These are phyloP conservation scores for Scartelaos histophorus DNA, from an alignment of 2,113 vertebrate genomes.

Conservation along the genomic window DNA sequence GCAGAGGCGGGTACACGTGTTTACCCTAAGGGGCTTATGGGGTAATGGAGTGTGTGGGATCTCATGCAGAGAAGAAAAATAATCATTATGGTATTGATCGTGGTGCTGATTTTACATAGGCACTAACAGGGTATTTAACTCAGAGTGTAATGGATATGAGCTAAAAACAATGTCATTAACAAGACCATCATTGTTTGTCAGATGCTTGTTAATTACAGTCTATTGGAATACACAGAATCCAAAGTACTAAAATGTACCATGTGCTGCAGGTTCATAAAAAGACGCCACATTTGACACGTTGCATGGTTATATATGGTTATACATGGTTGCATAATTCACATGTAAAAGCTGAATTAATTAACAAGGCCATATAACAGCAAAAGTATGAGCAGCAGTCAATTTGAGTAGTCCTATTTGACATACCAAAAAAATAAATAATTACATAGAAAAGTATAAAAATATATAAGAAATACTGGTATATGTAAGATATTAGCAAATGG, in stretches of 20 bases:
- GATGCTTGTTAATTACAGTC: neutral
- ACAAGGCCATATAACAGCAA: too few species aligned
- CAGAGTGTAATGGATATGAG: neutral
- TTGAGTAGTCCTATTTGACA: too few species aligned
- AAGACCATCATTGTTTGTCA: neutral
- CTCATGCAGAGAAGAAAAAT: conserved; percentile 28
- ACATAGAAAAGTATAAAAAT: too few species aligned
- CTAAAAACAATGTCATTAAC: neutral
- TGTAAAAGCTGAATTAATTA: neutral
- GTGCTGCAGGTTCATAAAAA: too few species aligned
- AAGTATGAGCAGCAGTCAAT: too few species aligned
- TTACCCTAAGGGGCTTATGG: neutral
- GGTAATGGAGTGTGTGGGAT: conserved; percentile 12
- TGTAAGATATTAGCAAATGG: neutral
- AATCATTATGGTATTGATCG: conserved; percentile 22
- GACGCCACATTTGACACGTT: too few species aligned
- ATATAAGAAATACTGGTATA: neutral
- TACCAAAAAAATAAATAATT: too few species aligned
- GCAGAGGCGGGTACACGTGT: conserved; percentile 22
- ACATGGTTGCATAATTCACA: too few species aligned
- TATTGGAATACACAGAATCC: too few species aligned
- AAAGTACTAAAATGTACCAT: neutral
- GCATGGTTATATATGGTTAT: too few species aligned
- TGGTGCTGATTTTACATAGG: neutral
- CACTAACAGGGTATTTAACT: neutral